These are phyloP conservation scores for Podarcis muralis DNA, from an alignment of 2,113 vertebrate species.

Conservation along the genomic window DNA sequence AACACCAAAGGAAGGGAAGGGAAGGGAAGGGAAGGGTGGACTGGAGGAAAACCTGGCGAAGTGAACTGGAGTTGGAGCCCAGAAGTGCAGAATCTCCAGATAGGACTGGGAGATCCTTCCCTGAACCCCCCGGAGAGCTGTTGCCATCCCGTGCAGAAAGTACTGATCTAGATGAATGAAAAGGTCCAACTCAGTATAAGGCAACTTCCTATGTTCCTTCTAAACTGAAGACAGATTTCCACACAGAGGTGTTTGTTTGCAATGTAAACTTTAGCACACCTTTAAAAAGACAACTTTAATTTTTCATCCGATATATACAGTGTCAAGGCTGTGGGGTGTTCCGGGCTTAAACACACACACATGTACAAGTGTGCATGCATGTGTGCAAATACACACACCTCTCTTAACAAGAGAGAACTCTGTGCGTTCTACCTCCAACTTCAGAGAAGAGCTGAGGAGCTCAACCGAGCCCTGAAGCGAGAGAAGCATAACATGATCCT, in stretches of 20 bases:
- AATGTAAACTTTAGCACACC: neutral
- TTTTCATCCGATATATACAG: neutral
- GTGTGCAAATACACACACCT: fast-evolving
- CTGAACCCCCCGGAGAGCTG: too few species aligned
- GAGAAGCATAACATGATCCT: conserved; percentile 27
- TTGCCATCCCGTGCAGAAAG: too few species aligned
- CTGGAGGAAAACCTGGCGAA: neutral
- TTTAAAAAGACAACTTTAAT: neutral
- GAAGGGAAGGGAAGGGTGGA: fast-evolving
- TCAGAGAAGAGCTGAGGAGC: neutral
- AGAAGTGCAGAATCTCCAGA: too few species aligned
- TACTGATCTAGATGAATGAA: too few species aligned
- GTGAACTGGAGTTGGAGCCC: too few species aligned
- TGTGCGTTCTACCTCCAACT: neutral
- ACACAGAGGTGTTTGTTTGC: neutral
- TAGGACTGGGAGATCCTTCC: too few species aligned
- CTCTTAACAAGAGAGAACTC: neutral
- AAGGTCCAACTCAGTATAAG: too few species aligned
- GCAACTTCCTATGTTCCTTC: too few species aligned
- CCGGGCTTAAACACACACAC: neutral
- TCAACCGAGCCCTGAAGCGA: neutral
- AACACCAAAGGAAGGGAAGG: neutral
- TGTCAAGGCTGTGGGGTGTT: neutral
- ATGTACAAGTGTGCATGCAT: neutral
- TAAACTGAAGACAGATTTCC: fast-evolving